Conservation (phyloP, 30 jellyfish, hydroid and myxozoan genomes). For the Turritopsis rubra region DNA sequence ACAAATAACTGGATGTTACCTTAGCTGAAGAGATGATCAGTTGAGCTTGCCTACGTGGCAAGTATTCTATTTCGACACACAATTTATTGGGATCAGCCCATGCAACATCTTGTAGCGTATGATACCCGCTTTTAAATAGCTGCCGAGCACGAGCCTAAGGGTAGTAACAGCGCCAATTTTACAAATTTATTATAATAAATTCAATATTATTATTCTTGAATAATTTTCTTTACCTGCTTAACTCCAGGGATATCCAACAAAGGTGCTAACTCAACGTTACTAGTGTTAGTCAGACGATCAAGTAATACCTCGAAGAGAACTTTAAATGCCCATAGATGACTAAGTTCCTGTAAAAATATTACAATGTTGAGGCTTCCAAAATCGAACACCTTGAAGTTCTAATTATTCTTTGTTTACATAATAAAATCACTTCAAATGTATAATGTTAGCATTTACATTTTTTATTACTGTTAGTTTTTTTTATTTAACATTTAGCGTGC, state of each 20-base stretch:
- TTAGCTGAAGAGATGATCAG: conserved; percentile 74
- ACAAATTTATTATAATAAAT: no score
- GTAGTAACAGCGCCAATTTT: not conserved
- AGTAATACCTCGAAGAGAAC: conserved; percentile 53
- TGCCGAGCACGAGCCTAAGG: conserved; percentile 92
- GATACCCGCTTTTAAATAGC: conserved; percentile 78
- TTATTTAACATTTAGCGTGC: no score
- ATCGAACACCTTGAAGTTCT: no score
- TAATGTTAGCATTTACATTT: no score
- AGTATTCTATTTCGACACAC: conserved; percentile 37
- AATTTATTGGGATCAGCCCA: conserved; percentile 66
- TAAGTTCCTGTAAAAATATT: conserved; percentile 59
- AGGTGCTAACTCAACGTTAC: conserved; percentile 61
- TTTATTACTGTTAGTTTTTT: no score
- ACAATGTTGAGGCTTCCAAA: not conserved
- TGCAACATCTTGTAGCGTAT: conserved; percentile 67
- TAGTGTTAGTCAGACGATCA: conserved; percentile 48
- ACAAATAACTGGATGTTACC: conserved; percentile 32
- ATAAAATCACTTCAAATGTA: no score
- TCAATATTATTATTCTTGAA: not conserved
- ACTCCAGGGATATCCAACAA: conserved; percentile 93
- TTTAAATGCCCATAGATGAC: conserved; percentile 55
- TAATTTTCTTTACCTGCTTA: conserved; percentile 47
- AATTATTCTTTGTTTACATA: no score
- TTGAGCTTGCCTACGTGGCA: conserved; percentile 78